Evolutionary conservation across 2,888 invertebrate genomes (phyloP), one percentile per base, ranked within the genome.

Genomic region (Cephus pulcher): DNA sequence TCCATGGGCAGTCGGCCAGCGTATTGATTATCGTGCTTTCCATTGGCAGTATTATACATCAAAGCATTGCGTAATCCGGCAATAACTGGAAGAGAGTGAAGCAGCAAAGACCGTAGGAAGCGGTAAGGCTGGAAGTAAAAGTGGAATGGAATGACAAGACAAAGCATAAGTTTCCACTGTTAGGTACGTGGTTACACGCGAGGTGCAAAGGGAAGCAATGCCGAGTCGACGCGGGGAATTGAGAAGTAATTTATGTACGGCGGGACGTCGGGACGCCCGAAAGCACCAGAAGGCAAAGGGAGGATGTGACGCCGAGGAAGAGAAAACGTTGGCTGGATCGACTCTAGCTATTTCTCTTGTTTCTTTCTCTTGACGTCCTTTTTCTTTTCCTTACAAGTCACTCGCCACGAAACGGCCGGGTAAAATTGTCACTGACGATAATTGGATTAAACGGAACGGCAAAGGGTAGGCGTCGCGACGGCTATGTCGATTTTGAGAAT

Each of bases 21-120:
- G 79, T 82, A 83, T 83, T 80, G 83, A 83, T 81, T 81, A 82
- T 82, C 79, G 80, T 79, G 82, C 79, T 83, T 81, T 83, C 79
- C 79, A 79, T 80, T 81, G 82, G 76, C 81, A 82, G 81, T 81
- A 83, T 80, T 79, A 81, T 79, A 81, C 82, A 80, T 82, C 80
- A 81, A 83, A 83, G 81, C 82, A 81, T 82, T 83, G 80, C 80
- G 78, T 80, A 82, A 82, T 82, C 80, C 56, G 34, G 76, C 56
- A 73, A 56, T 23, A 56, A 56, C 23, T 6, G 40, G 23, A 15
- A 56, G 40, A 23, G 40, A 56, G 40, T 15, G 40, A 40, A 40
- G 15, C 40, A 40, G 40, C 40, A 6, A 40, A 56, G 40, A 2
- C 40, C 23, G 40, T 35, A 23, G 34, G 34, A 71, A 11, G 76